Conservation (phyloP, 2,797 vertebrate genomes). For the Catostomus latipinnis region DNA sequence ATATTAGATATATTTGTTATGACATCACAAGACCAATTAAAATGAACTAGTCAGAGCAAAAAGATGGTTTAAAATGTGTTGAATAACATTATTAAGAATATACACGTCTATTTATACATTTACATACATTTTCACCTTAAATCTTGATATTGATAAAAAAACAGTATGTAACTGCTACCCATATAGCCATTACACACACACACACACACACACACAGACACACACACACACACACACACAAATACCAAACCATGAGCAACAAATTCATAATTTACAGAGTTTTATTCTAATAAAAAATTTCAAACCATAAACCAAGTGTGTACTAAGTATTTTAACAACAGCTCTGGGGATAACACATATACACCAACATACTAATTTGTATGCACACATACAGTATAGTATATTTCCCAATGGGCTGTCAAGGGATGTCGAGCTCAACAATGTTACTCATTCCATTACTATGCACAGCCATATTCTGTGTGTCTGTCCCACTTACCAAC, state of each 20-base stretch:
- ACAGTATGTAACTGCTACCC: too few species aligned
- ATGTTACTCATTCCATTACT: conserved; percentile 30
- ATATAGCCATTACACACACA: not conserved
- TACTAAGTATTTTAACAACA: not conserved
- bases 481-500: conserved; percentile 24
- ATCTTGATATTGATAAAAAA: too few species aligned
- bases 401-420: not conserved
- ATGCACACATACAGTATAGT: conserved; percentile 22
- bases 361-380: conserved; percentile 27
- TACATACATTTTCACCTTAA: too few species aligned
- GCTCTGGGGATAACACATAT: not conserved
- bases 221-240: not conserved
- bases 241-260: not conserved
- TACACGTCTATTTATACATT: too few species aligned
- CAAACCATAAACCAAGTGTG: conserved; percentile 10
- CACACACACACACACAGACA: not conserved
- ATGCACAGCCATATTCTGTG: conserved; percentile 23
- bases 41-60: too few species aligned
- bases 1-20: too few species aligned
- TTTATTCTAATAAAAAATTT: not conserved
- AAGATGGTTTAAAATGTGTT: too few species aligned
- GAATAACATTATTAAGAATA: too few species aligned
- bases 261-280: not conserved
- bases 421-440: not conserved
- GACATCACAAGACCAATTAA: too few species aligned